Percentiles rank a stretch among this genome's conserved stretches.
Conservation (phyloP, 2,888 invertebrate species). For the Lamellibrachia satsuma region DNA sequence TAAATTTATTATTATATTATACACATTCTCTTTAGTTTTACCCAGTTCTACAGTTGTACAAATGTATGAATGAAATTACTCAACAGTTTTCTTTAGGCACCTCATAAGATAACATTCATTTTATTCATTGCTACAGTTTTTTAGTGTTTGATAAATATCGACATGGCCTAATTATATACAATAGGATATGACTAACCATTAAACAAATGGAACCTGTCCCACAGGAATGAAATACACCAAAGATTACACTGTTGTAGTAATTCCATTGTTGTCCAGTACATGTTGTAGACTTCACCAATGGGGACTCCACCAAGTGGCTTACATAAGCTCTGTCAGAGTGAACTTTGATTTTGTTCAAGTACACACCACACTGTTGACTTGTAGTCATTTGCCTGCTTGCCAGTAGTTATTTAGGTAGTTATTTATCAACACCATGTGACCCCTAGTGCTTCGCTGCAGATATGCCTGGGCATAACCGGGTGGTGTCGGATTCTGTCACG, state of each 20-base stretch:
- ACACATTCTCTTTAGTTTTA: not conserved
- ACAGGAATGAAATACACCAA: not conserved
- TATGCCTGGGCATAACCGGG: not conserved
- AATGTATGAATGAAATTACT: not conserved
- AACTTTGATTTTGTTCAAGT: not conserved
- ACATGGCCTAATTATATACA: not conserved
- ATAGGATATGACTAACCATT: not conserved
- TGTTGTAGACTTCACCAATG: not conserved
- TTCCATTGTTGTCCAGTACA: not conserved
- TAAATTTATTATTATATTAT: not conserved
- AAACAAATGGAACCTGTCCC: not conserved
- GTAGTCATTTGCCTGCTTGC: not conserved
- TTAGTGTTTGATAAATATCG: not conserved
- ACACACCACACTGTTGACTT: not conserved
- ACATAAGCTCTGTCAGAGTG: not conserved
- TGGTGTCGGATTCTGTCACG: not conserved
- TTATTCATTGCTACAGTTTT: not conserved
- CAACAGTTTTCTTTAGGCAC: not conserved
- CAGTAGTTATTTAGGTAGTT: not conserved
- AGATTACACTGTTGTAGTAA: not conserved
- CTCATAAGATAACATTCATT: not conserved
- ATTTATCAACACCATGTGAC: not conserved
- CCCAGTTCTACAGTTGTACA: not conserved
- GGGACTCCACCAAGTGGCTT: not conserved
- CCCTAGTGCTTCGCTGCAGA: not conserved